Evolutionary conservation across 1,140 invertebrate genomes (phyloP).

Genomic region (Luehdorfia chinensis): DNA sequence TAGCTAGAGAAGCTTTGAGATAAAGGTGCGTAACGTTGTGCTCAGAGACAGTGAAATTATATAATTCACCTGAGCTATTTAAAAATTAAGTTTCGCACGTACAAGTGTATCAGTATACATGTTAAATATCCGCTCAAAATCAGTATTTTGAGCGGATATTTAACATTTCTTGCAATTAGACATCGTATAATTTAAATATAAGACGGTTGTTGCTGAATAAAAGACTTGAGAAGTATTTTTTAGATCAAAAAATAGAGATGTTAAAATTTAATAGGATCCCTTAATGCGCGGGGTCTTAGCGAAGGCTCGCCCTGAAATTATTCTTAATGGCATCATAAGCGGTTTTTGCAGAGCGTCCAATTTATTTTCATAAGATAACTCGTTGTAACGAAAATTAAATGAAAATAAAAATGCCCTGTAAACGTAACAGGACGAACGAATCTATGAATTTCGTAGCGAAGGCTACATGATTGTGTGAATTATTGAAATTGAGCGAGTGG

Average conservation of each 20-base stretch:
- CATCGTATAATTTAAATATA: too few species aligned
- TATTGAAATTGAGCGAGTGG: constrained; percentile 25
- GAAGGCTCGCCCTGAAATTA: too few species aligned
- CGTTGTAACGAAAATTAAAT: constrained; percentile 28
- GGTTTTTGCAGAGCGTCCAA: constrained; percentile 29
- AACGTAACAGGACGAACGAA: constrained; percentile 11
- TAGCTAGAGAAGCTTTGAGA: constrained; percentile 22
- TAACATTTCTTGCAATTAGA: too few species aligned
- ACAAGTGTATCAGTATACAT: too few species aligned
- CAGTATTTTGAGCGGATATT: too few species aligned
- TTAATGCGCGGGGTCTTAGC: too few species aligned
- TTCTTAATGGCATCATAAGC: constrained; percentile 30
- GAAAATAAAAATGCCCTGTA: constrained; percentile 11
- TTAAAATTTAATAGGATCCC: too few species aligned
- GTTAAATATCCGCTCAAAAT: too few species aligned
- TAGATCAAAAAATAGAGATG: too few species aligned
- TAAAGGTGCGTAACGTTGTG: constrained; percentile 21
- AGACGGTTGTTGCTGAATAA: too few species aligned
- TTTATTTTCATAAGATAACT: constrained; percentile 35
- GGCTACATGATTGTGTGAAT: constrained; percentile 20
- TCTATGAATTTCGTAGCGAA: constrained; percentile 7
- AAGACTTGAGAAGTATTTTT: too few species aligned
- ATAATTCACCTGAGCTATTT: constrained; percentile 34
- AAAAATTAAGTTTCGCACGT: constrained; percentile 3
- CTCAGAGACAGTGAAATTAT: constrained; percentile 31